A percentile compares a stretch with the other conserved stretches of the same genome.
These are phyloP conservation scores for Aphelocoma coerulescens DNA, from an alignment of 2,113 vertebrate species.

Conservation along the genomic window DNA sequence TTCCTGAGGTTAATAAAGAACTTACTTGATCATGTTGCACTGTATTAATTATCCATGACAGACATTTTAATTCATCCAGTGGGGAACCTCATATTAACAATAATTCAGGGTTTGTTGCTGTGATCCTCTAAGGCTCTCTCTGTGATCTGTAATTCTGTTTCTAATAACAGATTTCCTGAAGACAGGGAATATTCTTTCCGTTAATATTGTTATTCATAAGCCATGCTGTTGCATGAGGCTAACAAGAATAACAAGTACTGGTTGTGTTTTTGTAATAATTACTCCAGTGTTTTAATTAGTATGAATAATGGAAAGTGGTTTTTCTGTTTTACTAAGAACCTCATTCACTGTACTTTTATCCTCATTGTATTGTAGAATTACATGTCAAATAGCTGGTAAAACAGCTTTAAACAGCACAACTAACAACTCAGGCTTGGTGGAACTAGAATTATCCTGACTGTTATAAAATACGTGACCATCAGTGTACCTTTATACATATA, in stretches of 20 bases:
- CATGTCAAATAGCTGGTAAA: neutral
- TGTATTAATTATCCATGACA: conserved; percentile 49
- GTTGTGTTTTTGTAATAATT: neutral
- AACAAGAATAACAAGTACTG: neutral
- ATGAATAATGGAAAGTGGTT: neutral
- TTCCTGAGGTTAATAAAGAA: conserved; percentile 47
- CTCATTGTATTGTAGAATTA: neutral
- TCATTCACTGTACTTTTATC: neutral
- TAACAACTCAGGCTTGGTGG: neutral
- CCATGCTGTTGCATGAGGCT: neutral
- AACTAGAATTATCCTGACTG: neutral
- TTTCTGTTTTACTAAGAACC: neutral
- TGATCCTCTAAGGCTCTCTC: neutral
- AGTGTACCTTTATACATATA: neutral
- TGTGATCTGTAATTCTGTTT: conserved; percentile 34
- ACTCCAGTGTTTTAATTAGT: neutral
- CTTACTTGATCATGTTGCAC: conserved; percentile 35
- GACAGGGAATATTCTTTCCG: neutral
- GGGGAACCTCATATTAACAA: conserved; percentile 7
- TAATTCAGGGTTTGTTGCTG: conserved; percentile 1
- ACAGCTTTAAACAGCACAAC: neutral
- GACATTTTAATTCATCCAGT: conserved; percentile 13
- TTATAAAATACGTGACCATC: neutral
- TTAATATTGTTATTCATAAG: neutral
- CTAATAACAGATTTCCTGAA: conserved; percentile 9